Evolutionary conservation across 2,113 vertebrate genomes (phyloP), one percentile per base, ranked within the genome.

Genomic region (Limnothrissa miodon): DNA sequence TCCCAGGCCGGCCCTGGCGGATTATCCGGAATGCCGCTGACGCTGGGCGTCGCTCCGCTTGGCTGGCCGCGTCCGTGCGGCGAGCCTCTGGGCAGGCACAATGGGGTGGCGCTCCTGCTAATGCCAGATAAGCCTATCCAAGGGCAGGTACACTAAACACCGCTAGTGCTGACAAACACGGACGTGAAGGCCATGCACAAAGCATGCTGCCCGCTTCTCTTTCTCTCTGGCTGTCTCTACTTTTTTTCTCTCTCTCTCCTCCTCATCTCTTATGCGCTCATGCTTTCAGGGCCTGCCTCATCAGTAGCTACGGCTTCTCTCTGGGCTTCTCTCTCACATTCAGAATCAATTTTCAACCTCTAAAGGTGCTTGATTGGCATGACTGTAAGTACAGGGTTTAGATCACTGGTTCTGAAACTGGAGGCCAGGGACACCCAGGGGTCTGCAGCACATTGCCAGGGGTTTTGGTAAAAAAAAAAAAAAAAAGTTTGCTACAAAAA

Each of bases 111-210:
- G 42, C 62, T 80, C 53, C 84, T 84, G 85, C 48, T 87, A 87
- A 89, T 89, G 78, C 86, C 48, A 87, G 85, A 90, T 86, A 89
- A 87, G 80, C 85, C 83, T 79, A 66, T 88, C 80, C 80, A 85
- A 88, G 83, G 84, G 48, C 84, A 87, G 80, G 51, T 51, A 82
- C 45, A 85, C 81, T 84, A 78, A 83, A 82, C 82, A 45, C 80
- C 56, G 48, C 79, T 79, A 80, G 81, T 88, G 85, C 83, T 81
- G 84, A 87, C 84, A 86, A 89, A 89, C 53, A 78, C 78, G 83
- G 80, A 89, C 78, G 84, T 89, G 85, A 74, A 80, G 70, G 56
- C 48, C 83, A 87, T 87, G 42, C 51, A 81, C 81, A 85, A 87
- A 81, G 39, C 70, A 56, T n/a, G 44, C 81, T 82, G 78, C 78